Evolutionary conservation across 2,113 vertebrate species (phyloP).

Genomic region (Dromaius novaehollandiae): DNA sequence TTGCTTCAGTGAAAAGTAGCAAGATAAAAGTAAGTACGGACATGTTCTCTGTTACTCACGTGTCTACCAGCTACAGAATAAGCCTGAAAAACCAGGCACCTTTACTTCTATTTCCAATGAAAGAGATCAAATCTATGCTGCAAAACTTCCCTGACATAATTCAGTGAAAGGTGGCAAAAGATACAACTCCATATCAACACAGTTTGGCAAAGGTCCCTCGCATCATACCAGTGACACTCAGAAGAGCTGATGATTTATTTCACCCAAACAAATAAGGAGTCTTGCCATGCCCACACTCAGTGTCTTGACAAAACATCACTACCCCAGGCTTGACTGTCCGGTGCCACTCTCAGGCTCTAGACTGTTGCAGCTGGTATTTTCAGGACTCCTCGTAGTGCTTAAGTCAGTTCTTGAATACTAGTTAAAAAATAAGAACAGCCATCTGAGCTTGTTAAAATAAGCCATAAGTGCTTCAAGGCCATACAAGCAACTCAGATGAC

Average conservation of each 20-base stretch:
- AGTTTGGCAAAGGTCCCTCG: background rate
- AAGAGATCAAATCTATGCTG: background rate
- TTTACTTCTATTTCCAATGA: background rate
- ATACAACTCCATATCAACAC: background rate
- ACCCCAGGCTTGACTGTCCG: background rate
- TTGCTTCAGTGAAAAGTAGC: background rate
- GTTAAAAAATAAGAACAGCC: background rate
- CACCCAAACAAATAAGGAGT: background rate
- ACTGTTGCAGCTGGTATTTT: background rate
- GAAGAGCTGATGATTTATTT: background rate
- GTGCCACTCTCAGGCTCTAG: background rate
- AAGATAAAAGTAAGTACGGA: background rate
- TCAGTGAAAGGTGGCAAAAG: constrained; percentile 15
- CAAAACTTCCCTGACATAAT: constrained; percentile 8
- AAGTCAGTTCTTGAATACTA: background rate
- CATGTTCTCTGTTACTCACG: background rate
- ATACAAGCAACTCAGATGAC: background rate
- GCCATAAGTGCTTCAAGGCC: background rate
- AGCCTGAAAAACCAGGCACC: background rate
- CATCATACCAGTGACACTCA: fast-evolving
- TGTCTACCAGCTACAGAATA: background rate
- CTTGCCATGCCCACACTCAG: background rate
- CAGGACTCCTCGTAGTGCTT: background rate
- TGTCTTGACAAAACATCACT: background rate
- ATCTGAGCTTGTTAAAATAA: background rate